phyloP scores from a whole-genome alignment of 2,888 invertebrate genomes.

The Caenorhabditis afra region DNA sequence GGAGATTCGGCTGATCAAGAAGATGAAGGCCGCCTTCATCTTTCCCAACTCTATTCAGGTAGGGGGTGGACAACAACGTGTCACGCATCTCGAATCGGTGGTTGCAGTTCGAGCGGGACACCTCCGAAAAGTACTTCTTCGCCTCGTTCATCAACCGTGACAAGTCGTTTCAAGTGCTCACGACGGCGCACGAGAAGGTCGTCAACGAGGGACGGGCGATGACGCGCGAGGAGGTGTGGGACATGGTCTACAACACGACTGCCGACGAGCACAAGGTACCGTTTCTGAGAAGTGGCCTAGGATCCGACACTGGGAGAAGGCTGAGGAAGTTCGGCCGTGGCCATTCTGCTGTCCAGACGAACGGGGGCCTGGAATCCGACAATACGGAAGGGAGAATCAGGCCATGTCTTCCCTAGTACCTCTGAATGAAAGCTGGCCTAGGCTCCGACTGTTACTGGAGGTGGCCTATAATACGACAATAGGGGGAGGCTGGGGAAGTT shows the following conservation, averaged over 20 bases:
- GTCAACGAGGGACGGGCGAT: conserved; percentile 84
- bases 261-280: conserved; percentile 41
- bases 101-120: conserved; percentile 61
- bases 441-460: too few species aligned
- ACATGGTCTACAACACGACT: conserved; percentile 66
- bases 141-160: conserved; percentile 95
- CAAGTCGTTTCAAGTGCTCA: conserved; percentile 95
- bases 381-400: too few species aligned
- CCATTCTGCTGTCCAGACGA: too few species aligned
- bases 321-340: too few species aligned
- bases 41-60: conserved; percentile 95
- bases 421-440: too few species aligned
- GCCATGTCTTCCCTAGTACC: too few species aligned
- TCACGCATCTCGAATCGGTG: background rate
- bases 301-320: too few species aligned
- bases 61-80: too few species aligned
- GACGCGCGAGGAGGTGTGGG: conserved; percentile 69
- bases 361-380: too few species aligned
- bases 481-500: too few species aligned
- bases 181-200: conserved; percentile 92
- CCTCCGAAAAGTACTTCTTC: conserved; percentile 86
- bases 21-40: conserved; percentile 91
- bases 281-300: background rate
- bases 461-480: too few species aligned
- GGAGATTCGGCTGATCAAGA: conserved; percentile 93